Base-by-base conservation (phyloP, 1,140 invertebrate species). In the Saccostrea cuccullata region DNA sequence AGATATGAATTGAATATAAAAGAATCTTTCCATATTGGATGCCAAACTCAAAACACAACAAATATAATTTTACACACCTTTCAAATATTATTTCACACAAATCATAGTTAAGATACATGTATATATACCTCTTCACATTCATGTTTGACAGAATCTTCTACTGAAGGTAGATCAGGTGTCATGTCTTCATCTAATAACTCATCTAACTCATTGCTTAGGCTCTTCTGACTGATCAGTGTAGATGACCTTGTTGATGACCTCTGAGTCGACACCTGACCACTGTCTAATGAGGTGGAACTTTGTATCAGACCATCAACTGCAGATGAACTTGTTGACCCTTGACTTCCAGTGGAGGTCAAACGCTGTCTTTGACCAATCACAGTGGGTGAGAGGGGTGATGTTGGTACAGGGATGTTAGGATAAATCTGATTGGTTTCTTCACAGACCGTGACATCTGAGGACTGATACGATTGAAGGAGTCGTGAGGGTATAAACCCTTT, bases 401-500 rank as follows among this genome's bases (percentile, higher is more conserved):
- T 84, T n/a, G n/a, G 23, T 20, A 84, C 83, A 20, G 83, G 15
- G 26, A 77, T 77, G 70, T 77, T 77, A 30, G 70, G 70, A 77
- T 77, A 77, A 77, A 77, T 26, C 70, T 77, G 70, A 30, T 77
- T 77, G 11, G 30, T 36, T 30, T 77, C 70, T 77, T 77, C 70
- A 77, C 30, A 13, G 13, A 12, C 70, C 13, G 70, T 17, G 15
- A 36, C 30, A 36, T 77, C 70, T 15, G 47, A 77, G 2, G 84
- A 55, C 23, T 89, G 23, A n/a, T 86, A 90, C 82, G 90, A 87
- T 64, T 87, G 84, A 15, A 95, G 86, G 77, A 93, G 83, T 85
- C 91, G 91, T 26, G 90, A 91, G 56, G 94, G 93, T 36, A 94
- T 90, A 91, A 95, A 94, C 36, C 94, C 93, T 90, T 93, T 93